A percentile compares a stretch with the other conserved stretches of the same genome.
Conservation (phyloP, 2,113 vertebrate species). For the Nerophis lumbriciformis region DNA sequence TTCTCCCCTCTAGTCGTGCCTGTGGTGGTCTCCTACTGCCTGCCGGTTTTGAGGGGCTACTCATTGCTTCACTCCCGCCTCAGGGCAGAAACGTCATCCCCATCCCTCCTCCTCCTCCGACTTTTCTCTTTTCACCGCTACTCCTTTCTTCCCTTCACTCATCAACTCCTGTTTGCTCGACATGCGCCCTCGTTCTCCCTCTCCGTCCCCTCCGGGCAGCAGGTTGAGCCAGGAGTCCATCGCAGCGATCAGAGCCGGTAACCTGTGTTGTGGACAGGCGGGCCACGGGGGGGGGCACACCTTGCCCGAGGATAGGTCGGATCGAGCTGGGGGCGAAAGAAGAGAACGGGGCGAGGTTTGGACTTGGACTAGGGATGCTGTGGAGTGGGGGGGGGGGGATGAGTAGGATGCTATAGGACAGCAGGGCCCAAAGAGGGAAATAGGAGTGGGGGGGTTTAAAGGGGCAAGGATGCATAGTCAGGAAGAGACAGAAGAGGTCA, state of each 20-base stretch:
- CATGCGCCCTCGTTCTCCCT: conserved; percentile 37
- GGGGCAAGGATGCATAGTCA: conserved; percentile 19
- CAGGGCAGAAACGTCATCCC: conserved; percentile 62
- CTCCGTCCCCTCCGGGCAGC: conserved; percentile 63
- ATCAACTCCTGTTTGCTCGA: conserved; percentile 52
- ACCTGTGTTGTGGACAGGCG: conserved; percentile 70
- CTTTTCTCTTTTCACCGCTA: conserved; percentile 18
- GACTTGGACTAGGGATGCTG: conserved; percentile 32
- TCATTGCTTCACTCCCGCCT: conserved; percentile 71
- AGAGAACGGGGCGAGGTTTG: conserved; percentile 57
- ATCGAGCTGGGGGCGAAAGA: conserved; percentile 68
- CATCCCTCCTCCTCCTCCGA: conserved; percentile 19
- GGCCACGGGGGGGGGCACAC: conserved; percentile 70
- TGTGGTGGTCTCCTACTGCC: conserved; percentile 73
- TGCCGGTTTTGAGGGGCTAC: conserved; percentile 64
- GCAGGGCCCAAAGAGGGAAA: conserved; percentile 34
- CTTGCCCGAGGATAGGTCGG: conserved; percentile 76
- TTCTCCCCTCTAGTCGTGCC: conserved; percentile 56
- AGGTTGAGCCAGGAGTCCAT: conserved; percentile 67
- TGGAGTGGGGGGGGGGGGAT: conserved; percentile 2
- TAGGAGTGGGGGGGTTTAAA: conserved; percentile 10
- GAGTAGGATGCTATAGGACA: conserved; percentile 34
- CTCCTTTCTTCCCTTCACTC: conserved; percentile 35
- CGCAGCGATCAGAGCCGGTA: conserved; percentile 73
- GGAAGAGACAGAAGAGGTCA: conserved; percentile 42